These are phyloP conservation scores for Alexandromys fortis DNA, from an alignment of 2,113 vertebrate species.

Conservation along the genomic window DNA sequence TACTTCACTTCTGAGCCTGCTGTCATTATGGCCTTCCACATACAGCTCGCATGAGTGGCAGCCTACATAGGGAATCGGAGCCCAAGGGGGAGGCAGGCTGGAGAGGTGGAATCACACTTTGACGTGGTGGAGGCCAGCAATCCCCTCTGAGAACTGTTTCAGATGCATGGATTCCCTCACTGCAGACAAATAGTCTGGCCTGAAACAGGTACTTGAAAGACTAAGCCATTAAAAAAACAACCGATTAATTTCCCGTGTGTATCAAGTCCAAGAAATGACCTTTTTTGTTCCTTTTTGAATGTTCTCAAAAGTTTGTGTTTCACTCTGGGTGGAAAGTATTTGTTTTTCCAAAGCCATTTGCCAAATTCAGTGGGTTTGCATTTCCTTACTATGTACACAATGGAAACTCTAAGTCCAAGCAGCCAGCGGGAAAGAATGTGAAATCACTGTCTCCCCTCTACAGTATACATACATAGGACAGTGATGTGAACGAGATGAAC, in stretches of 20 bases:
- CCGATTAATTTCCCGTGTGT: not conserved
- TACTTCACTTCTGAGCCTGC: not conserved
- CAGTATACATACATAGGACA: not conserved
- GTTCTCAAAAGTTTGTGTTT: slow-evolving; percentile 28
- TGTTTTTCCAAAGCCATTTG: slow-evolving; percentile 41
- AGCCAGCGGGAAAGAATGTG: not conserved
- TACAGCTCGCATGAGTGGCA: fast-evolving
- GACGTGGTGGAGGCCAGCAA: too few species aligned
- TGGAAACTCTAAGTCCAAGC: not conserved
- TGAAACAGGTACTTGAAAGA: not conserved
- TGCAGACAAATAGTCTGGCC: not conserved
- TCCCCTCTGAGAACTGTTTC: not conserved
- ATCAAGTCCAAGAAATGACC: not conserved
- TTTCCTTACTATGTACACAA: not conserved
- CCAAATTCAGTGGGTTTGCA: not conserved
- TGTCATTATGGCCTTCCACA: not conserved
- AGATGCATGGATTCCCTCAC: not conserved
- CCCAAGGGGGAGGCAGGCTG: not conserved
- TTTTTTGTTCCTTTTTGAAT: slow-evolving; percentile 22
- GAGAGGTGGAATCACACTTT: too few species aligned
- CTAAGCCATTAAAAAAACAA: not conserved
- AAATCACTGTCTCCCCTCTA: not conserved
- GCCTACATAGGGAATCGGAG: not conserved
- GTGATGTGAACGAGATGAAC: not conserved
- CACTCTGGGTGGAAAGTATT: not conserved